phyloP scores from a whole-genome alignment of 2,113 vertebrate species.

The Accipiter virgatus region DNA sequence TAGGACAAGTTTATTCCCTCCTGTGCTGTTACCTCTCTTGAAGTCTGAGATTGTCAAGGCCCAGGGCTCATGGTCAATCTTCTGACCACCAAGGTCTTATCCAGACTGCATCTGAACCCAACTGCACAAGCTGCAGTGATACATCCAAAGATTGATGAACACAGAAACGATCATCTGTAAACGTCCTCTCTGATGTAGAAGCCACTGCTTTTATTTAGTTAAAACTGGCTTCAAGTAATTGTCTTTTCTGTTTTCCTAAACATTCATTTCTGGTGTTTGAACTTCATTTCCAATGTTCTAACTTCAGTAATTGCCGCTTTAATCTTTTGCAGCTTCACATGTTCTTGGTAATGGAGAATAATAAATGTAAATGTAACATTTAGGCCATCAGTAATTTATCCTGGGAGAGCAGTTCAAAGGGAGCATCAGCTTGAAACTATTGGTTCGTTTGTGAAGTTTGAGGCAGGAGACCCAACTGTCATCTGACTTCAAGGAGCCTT shows the following conservation, averaged over 20 bases:
- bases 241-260: slow-evolving; percentile 45
- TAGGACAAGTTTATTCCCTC: neutral
- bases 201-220: neutral
- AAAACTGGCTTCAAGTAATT: neutral
- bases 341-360: slow-evolving; percentile 58
- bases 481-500: slow-evolving; percentile 62
- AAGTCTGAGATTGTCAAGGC: neutral
- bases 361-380: slow-evolving; percentile 78
- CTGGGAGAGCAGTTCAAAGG: slow-evolving; percentile 69
- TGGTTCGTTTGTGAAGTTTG: slow-evolving; percentile 54
- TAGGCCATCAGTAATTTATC: slow-evolving; percentile 70
- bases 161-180: neutral
- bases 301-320: slow-evolving; percentile 60
- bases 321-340: slow-evolving; percentile 58
- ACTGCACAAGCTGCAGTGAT: neutral
- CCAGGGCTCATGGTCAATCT: neutral
- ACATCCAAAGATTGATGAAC: neutral
- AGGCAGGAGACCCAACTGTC: slow-evolving; percentile 50
- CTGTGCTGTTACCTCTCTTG: neutral
- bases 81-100: neutral
- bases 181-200: neutral
- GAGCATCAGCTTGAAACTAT: slow-evolving; percentile 57
- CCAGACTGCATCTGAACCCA: neutral
- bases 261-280: slow-evolving; percentile 38
- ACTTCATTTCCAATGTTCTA: slow-evolving; percentile 46